phyloP scores from a whole-genome alignment of 2,797 vertebrate species.

The Eurystomus glaucurus region DNA sequence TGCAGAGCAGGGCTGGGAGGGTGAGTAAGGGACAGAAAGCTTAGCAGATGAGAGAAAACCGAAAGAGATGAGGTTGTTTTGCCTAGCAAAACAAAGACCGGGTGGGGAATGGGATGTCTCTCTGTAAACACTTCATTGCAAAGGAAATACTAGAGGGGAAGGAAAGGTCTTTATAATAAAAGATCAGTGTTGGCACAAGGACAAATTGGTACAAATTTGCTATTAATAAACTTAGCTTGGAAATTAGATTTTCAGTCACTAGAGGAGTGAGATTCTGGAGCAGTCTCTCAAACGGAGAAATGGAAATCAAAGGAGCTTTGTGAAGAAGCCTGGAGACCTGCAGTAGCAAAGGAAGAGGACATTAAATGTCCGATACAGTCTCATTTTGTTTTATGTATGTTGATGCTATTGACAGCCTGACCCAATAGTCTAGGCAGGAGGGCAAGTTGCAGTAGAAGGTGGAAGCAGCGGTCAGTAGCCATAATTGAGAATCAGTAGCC shows the following conservation, averaged over 20 bases:
- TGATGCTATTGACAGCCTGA: not conserved
- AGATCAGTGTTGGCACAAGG: slow-evolving; percentile 30
- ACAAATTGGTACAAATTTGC: slow-evolving; percentile 41
- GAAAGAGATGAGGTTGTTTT: not conserved
- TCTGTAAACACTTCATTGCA: slow-evolving; percentile 19
- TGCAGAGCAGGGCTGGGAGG: not conserved
- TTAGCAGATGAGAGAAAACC: not conserved
- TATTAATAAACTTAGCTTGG: slow-evolving; percentile 53
- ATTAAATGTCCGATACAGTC: not conserved
- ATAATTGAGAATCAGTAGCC: not conserved
- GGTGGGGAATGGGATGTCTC: not conserved
- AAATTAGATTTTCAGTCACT: slow-evolving; percentile 35
- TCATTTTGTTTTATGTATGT: not conserved
- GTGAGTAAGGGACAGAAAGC: not conserved
- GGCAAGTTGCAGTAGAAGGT: not conserved
- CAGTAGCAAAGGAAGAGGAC: not conserved
- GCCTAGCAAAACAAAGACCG: not conserved
- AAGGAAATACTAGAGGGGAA: slow-evolving; percentile 7
- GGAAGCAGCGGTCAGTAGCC: not conserved
- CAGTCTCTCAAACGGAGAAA: not conserved
- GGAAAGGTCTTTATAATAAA: slow-evolving; percentile 30
- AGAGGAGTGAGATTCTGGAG: slow-evolving; percentile 20
- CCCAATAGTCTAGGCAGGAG: not conserved
- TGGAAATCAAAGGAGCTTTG: not conserved
- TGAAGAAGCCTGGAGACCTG: not conserved